Evolutionary conservation across 2,888 invertebrate genomes (phyloP).

Genomic region (Philopedon plagiatum): DNA sequence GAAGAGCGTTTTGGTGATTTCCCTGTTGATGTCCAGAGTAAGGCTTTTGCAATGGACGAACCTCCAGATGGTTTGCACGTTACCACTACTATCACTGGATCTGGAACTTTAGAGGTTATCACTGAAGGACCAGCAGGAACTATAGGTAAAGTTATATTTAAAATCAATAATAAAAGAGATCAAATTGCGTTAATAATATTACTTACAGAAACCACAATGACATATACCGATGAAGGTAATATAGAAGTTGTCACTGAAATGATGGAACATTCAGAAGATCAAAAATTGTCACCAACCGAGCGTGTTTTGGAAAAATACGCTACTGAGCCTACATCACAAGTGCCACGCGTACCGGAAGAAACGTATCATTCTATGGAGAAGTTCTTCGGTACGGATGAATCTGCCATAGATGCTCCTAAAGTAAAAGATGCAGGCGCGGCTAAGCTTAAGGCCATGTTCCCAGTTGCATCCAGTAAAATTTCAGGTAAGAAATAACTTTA

Average conservation of each 20-base stretch:
- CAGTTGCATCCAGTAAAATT: constrained; percentile 35
- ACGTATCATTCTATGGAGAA: constrained; percentile 4
- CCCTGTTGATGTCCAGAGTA: constrained; percentile 57
- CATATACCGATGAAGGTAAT: constrained; percentile 63
- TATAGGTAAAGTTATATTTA: constrained; percentile 51
- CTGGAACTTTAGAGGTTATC: constrained; percentile 64
- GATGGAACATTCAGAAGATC: constrained; percentile 23
- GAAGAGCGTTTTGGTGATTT: constrained; percentile 50
- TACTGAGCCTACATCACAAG: constrained; percentile 8
- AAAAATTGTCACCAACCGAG: background rate
- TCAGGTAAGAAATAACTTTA: constrained; percentile 26
- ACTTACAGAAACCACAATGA: constrained; percentile 64
- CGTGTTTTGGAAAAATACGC: constrained; percentile 26
- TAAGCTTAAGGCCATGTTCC: constrained; percentile 2
- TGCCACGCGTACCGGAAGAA: constrained; percentile 6
- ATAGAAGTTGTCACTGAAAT: constrained; percentile 60
- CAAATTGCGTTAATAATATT: no score
- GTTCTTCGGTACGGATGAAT: background rate
- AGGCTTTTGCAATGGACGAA: constrained; percentile 56
- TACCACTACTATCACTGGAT: constrained; percentile 63
- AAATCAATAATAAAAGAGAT: background rate
- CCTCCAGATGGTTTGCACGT: constrained; percentile 60
- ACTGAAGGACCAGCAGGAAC: constrained; percentile 66
- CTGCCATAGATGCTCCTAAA: background rate
- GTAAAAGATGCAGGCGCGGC: background rate